Evolutionary conservation across 1,140 invertebrate genomes (phyloP).

Genomic region (Panagrolaimus sp.): DNA sequence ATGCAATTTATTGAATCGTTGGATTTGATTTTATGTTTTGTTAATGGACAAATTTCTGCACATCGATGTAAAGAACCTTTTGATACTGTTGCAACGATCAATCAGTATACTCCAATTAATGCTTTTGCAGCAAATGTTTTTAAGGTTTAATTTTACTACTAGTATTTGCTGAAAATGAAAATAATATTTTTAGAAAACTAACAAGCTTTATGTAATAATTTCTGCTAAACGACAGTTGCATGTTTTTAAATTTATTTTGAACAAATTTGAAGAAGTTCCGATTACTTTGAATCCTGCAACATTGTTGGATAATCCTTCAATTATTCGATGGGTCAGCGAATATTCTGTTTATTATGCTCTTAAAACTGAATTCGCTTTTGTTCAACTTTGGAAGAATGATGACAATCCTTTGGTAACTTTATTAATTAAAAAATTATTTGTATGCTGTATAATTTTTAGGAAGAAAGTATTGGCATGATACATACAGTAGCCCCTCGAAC

Average conservation of each 20-base stretch:
- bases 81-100: not conserved
- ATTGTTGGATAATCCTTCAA: not conserved
- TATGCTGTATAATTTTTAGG: too few relatives aligned
- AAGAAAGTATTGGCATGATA: not conserved
- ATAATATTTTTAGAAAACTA: conserved; percentile 3
- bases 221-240: not conserved
- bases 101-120: conserved; percentile 6
- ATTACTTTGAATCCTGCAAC: not conserved
- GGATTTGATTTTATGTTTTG: not conserved
- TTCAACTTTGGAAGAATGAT: not conserved
- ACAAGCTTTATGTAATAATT: not conserved
- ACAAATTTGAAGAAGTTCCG: not conserved
- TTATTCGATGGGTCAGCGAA: conserved; percentile 1
- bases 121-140: conserved; percentile 2
- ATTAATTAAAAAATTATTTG: too few relatives aligned
- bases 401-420: not conserved
- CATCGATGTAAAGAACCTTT: conserved; percentile 1
- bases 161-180: not conserved
- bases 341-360: not conserved
- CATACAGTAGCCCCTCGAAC: not conserved
- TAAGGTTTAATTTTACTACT: not conserved
- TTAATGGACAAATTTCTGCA: not conserved
- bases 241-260: not conserved
- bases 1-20: conserved; percentile 6
- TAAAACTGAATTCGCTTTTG: not conserved